Evolutionary conservation across 1,140 invertebrate genomes (phyloP), one percentile per base, ranked within the genome.

Genomic region (Nephotettix cincticeps): DNA sequence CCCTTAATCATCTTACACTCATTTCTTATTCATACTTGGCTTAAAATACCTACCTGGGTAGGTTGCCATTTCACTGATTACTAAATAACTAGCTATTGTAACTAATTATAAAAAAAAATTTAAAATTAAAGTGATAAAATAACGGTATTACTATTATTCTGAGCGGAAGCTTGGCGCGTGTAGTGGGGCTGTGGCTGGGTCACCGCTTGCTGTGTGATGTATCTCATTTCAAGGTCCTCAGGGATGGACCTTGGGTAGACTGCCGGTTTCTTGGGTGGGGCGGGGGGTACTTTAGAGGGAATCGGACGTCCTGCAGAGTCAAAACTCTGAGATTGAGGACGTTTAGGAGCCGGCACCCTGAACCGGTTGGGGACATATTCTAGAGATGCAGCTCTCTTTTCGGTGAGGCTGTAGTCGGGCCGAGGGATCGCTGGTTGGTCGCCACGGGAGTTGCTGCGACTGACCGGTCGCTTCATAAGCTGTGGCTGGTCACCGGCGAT

Each of bases 401-500:
- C 56, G 9, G 25, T 6, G 13, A 61, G 25, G 13, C 23, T 27
- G 25, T 61, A 61, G 28, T 61, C 56, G 25, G 56, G 56, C n/a
- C 56, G 56, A 27, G 56, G 56, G 2, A 61, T 61, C 23, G 56
- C 23, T 4, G 47, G 47, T 13, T 27, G 13, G 13, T 61, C 56
- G 9, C 9, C 21, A n/a, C 56, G 56, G 21, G 56, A 61, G n/a
- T 23, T 61, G n/a, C 56, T 61, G 4, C 56, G 14, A 27, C 56
- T 61, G 14, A 61, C 13, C 1, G 13, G 21, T 25, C 56, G 56
- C n/a, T n/a, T 25, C 21, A 27, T 25, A 2, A 2, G 25, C 56
- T 61, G 56, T 14, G 56, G 56, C n/a, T 61, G 56, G 27, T 61
- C 56, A 61, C 56, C 56, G 9, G 56, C 56, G 14, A 61, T 61